phyloP scores from a whole-genome alignment of 1,140 invertebrate species.

The Zaprionus africanus region DNA sequence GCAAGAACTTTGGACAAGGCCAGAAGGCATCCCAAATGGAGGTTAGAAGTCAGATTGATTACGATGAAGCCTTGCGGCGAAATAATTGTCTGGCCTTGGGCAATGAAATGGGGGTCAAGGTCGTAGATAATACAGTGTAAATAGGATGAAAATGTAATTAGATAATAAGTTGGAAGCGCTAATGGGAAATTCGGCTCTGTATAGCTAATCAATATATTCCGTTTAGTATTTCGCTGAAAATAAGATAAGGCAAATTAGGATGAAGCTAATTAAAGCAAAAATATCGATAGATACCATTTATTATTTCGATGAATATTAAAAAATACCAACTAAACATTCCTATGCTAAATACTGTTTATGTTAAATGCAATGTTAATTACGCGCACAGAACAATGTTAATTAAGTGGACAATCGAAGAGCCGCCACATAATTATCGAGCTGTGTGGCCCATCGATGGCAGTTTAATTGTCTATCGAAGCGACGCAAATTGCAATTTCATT shows the following conservation, averaged over 20 bases:
- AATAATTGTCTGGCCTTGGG: not conserved
- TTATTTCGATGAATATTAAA: not conserved
- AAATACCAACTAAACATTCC: not conserved
- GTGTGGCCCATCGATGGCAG: not conserved
- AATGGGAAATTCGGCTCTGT: not conserved
- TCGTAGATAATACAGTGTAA: not conserved
- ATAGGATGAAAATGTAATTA: not conserved
- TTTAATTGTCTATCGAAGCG: not conserved
- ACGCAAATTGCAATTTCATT: not conserved
- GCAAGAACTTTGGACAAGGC: conserved; percentile 20
- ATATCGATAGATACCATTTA: not conserved
- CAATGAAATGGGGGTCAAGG: not conserved
- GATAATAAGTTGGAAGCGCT: not conserved
- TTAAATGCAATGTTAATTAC: conserved; percentile 7
- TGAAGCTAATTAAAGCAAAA: too few relatives aligned
- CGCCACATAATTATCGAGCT: not conserved
- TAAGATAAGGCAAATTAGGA: too few relatives aligned
- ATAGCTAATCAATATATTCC: not conserved
- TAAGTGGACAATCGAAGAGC: not conserved
- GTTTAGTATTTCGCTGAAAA: too few relatives aligned
- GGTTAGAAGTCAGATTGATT: conserved; percentile 45
- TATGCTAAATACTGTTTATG: not conserved
- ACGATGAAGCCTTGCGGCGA: conserved; percentile 1
- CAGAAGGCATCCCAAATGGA: conserved; percentile 26
- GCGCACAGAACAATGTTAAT: not conserved